Evolutionary conservation across 2,113 vertebrate genomes (phyloP), one percentile per base, ranked within the genome.

Genomic region (Ursus arctos): DNA sequence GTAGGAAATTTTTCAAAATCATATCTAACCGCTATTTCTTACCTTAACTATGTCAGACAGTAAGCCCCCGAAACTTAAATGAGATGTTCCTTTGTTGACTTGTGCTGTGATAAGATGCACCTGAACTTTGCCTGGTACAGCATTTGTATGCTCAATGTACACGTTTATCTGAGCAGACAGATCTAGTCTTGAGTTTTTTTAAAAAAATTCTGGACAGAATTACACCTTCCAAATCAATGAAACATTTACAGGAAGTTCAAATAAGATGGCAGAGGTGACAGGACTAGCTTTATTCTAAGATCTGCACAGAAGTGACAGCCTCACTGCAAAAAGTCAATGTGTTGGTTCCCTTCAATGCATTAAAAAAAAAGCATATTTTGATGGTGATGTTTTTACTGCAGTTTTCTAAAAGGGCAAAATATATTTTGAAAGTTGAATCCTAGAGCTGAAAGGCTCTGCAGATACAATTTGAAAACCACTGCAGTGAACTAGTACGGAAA

Each of bases 401-500:
- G 18, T 74, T 43, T 82, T 72, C 49, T 77, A 77, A 84, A 47
- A 53, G 31, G 69, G 28, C 59, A 77, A 33, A 93, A 57, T 81
- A 31, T 86, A 69, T 22, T 83, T 97, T 89, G n/a, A 67, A 82
- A 96, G 7, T 87, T 90, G 53, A 79, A 26, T 86, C 36, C 67
- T 89, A 11, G 71, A 77, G 28, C 18, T 51, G 18, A 88, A 91
- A 77, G 15, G 0, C 67, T 91, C 28, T 71, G 4, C 53, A 92
- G 49, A 53, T 88, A 5, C 72, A 81, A 47, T 88, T 92, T 80
- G 91, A 95, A 97, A 97, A 96, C 18, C 86, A 83, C 43, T 92
- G 49, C 18, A 65, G 59, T 83, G 79, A 72, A 82, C 49, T 74
- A 4, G 26, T 83, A 55, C 7, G 72, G 19, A 47, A 94, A 93